Evolutionary conservation across 1,140 invertebrate genomes (phyloP), one percentile per base, ranked within the genome.

Genomic region (Plodia interpunctella): DNA sequence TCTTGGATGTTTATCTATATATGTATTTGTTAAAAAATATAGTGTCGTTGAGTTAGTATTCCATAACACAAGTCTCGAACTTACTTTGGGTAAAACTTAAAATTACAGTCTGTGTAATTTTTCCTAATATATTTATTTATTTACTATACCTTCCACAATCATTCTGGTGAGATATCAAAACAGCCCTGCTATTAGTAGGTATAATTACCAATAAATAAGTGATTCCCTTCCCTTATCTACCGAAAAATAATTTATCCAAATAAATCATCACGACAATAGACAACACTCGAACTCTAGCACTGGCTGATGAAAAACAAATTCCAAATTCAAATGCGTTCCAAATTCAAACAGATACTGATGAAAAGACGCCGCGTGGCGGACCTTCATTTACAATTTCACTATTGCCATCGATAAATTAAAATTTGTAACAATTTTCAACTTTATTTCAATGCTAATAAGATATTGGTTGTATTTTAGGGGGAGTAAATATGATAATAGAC

Each of bases 281-380:
- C 66, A 72, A 81, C 78, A 80, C 83, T 87, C 54, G 73, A 78
- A 81, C 80, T 82, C 74, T 64, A 80, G 78, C 70, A 75, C 76
- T 62, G 58, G 55, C 74, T 88, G 80, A 88, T 88, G 82, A 88
- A 87, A 88, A 88, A 85, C 83, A 87, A 87, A 88, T 87, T 79
- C 76, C 56, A 62, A 61, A 73, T 78, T 84, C 72, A 74, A 83
- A 88, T 82, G 76, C 73, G 77, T 86, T 84, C 80, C 67, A 71
- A 87, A 83, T 78, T 86, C 83, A 85, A 88, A 88, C 76, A 88
- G 83, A 87, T 83, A 86, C 82, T 84, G 76, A 80, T 81, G 83
- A 86, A 81, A 79, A 70, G 72, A 63, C 72, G 80, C 68, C 85
- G 80, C 85, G 85, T 85, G 85, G 72, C 79, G 72, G 62, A 70